Conservation (phyloP, 2,113 vertebrate species). For the Vimba vimba region DNA sequence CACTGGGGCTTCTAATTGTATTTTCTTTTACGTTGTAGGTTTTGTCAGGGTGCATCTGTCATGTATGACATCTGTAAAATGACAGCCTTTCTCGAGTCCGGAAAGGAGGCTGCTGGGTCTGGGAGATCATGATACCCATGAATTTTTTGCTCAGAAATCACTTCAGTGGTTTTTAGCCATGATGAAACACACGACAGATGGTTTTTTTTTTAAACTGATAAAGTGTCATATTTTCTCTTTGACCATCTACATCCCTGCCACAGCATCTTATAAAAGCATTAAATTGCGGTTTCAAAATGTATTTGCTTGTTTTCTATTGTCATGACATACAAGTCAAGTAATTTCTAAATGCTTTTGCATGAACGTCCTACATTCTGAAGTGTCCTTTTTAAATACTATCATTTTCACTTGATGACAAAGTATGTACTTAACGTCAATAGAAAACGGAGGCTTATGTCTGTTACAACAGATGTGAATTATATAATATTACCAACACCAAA, state of each 20-base stretch:
- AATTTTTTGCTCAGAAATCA: conserved; percentile 69
- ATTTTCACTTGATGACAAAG: conserved; percentile 18
- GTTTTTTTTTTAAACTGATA: background rate
- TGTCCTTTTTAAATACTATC: background rate
- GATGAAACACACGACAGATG: background rate
- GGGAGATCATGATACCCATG: conserved; percentile 58
- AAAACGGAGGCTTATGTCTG: background rate
- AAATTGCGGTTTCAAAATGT: background rate
- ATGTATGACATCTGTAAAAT: conserved; percentile 73
- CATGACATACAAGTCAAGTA: background rate
- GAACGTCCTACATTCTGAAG: background rate
- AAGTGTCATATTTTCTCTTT: conserved; percentile 42
- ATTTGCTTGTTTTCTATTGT: conserved; percentile 2
- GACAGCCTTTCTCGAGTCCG: conserved; percentile 73
- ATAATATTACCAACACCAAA: background rate
- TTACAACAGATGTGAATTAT: conserved; percentile 2
- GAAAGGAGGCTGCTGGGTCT: conserved; percentile 64
- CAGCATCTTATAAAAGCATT: too few species aligned
- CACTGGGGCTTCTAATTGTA: conserved; percentile 79
- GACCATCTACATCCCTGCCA: background rate
- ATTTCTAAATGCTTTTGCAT: background rate
- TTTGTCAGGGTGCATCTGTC: conserved; percentile 79
- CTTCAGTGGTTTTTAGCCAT: conserved; percentile 69
- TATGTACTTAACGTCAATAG: background rate
- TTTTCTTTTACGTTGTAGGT: conserved; percentile 74